Conservation (phyloP, 2,113 vertebrate species). For the Sphyrna mokarran region DNA sequence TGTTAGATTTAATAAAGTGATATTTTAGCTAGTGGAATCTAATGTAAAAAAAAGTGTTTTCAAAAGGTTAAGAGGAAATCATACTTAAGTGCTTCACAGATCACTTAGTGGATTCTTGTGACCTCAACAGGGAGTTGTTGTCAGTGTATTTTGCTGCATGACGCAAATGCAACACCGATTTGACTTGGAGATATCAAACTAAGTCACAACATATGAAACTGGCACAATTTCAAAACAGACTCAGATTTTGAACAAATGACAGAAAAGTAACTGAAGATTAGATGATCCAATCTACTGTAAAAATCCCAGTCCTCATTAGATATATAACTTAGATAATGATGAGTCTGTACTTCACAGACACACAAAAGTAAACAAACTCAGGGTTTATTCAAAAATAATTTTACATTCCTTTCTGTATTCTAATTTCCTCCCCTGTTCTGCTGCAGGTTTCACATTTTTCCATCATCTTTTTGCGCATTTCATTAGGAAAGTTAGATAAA, state of each 20-base stretch:
- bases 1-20: not conserved
- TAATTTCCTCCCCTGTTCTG: not conserved
- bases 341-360: not conserved
- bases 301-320: not conserved
- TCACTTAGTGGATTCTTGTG: not conserved
- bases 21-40: not conserved
- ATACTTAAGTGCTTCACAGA: not conserved
- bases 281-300: not conserved
- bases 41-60: not conserved
- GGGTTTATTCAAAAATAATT: not conserved
- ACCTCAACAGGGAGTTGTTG: not conserved
- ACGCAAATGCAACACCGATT: not conserved
- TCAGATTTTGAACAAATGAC: not conserved
- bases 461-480: not conserved
- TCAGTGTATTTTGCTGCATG: not conserved
- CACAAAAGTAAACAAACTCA: not conserved
- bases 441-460: not conserved
- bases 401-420: not conserved
- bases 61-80: not conserved
- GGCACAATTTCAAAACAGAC: conserved; percentile 2
- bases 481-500: not conserved
- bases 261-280: no score
- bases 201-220: conserved; percentile 14
- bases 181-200: not conserved
- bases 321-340: not conserved